Evolutionary conservation across 2,888 invertebrate species (phyloP).

Genomic region (Tenthredo scrophulariae): DNA sequence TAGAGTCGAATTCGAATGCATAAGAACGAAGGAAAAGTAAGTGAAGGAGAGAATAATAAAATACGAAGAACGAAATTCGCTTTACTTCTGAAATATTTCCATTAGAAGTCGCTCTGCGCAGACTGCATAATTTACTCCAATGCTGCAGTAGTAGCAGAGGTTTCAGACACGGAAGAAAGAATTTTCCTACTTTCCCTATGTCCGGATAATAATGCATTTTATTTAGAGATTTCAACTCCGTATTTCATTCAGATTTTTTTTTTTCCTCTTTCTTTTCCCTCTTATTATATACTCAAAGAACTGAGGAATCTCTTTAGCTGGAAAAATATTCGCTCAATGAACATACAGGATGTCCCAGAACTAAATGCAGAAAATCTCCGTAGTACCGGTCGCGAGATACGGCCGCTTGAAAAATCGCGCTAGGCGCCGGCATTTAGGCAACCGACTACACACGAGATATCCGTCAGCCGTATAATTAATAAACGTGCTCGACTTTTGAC

Average conservation of each 20-base stretch:
- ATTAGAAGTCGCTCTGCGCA: slow-evolving; percentile 33
- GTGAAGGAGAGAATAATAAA: slow-evolving; percentile 12
- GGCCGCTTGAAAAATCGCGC: no score
- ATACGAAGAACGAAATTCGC: slow-evolving; percentile 1
- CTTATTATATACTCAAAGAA: neutral
- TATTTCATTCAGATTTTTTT: neutral
- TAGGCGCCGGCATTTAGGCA: no score
- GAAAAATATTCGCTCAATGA: neutral
- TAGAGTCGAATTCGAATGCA: neutral
- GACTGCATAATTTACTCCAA: slow-evolving; percentile 38
- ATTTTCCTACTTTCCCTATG: slow-evolving; percentile 15
- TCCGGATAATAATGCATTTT: slow-evolving; percentile 26
- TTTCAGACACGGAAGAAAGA: slow-evolving; percentile 20
- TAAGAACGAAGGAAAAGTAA: neutral
- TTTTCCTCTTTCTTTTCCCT: neutral
- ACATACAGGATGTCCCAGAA: no score
- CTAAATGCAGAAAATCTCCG: no score
- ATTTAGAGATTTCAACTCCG: slow-evolving; percentile 10
- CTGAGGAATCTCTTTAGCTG: neutral
- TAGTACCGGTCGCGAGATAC: no score
- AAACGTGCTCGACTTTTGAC: no score
- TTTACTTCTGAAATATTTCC: slow-evolving; percentile 39
- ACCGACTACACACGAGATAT: no score
- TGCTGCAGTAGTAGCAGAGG: neutral
- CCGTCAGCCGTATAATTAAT: no score